Base-by-base conservation (phyloP, 2,888 invertebrate species). In the Folsomia candida region DNA sequence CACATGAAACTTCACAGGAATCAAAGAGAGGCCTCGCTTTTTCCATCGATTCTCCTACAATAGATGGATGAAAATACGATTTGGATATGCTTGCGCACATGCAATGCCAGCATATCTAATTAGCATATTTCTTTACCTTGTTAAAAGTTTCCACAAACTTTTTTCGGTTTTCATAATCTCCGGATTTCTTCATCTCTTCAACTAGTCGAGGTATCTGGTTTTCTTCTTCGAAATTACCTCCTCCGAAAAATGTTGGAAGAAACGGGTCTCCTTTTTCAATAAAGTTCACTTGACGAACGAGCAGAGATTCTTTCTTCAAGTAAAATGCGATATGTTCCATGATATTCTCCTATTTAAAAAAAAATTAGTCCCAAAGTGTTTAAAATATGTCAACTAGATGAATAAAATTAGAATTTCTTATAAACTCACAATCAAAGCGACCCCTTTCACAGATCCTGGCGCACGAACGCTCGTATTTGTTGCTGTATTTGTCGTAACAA, bases 31-130 rank as follows among this genome's bases (percentile, higher is more conserved):
- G 1, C 75, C 78, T 9, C 37, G 80, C 11, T 73, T 61, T 64
- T 87, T 90, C 93, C 93, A 94, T 27, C 91, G 85, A 83, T 93
- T 92, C 65, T 86, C 84, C 88, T 88, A 82, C 51, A 83, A 37
- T 83, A 0, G n/a, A n/a, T 20, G 82, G 51, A 83, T 81, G 18
- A 79, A 77, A 51, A n/a, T n/a, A n/a, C n/a, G n/a, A 51, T 51
- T 51, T 11, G 18, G 11, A n/a, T n/a, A n/a, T n/a, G n/a, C n/a
- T n/a, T n/a, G n/a, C n/a, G n/a, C n/a, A n/a, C n/a, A 83, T 0
- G 89, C 87, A 71, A 89, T 37, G 37, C 37, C 37, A 37, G 14
- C 14, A 37, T 88, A 81, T 87, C 87, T 73, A n/a, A 90, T 89
- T 88, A 90, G 89, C 18, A 89, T 85, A 63, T 85, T 83, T n/a